These are phyloP conservation scores for Xylota segnis DNA, from an alignment of 2,888 invertebrate genomes.

Conservation along the genomic window DNA sequence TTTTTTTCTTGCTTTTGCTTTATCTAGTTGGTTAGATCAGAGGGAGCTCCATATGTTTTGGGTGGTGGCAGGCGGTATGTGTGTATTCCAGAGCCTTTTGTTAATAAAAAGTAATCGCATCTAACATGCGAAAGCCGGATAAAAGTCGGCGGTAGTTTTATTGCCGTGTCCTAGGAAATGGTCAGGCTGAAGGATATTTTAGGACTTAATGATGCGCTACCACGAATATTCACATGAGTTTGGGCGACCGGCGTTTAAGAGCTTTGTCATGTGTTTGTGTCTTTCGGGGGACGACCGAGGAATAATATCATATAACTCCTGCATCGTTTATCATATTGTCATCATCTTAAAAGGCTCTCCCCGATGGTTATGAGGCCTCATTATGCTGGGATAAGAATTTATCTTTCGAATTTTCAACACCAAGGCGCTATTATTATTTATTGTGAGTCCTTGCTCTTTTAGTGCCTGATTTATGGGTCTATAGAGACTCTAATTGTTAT, in stretches of 20 bases:
- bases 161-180: conserved; percentile 39
- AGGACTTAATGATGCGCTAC: conserved; percentile 49
- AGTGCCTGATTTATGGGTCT: conserved; percentile 20
- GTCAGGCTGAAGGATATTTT: conserved; percentile 37
- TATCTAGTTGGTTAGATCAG: conserved; percentile 21
- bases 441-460: conserved; percentile 30
- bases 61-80: not conserved
- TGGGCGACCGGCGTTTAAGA: conserved; percentile 21
- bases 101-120: conserved; percentile 59
- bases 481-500: not conserved
- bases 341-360: conserved; percentile 39
- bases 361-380: conserved; percentile 39
- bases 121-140: conserved; percentile 59
- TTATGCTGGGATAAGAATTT: conserved; percentile 37
- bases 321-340: conserved; percentile 49
- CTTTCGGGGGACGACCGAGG: not conserved
- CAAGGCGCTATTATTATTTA: conserved; percentile 24
- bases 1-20: conserved; percentile 20
- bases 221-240: conserved; percentile 53
- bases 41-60: conserved; percentile 39
- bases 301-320: conserved; percentile 8
- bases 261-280: conserved; percentile 39
- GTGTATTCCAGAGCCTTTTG: conserved; percentile 13
- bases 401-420: conserved; percentile 43
- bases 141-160: conserved; percentile 52